Evolutionary conservation across 2,113 vertebrate genomes (phyloP).

Genomic region (Apaloderma vittatum): DNA sequence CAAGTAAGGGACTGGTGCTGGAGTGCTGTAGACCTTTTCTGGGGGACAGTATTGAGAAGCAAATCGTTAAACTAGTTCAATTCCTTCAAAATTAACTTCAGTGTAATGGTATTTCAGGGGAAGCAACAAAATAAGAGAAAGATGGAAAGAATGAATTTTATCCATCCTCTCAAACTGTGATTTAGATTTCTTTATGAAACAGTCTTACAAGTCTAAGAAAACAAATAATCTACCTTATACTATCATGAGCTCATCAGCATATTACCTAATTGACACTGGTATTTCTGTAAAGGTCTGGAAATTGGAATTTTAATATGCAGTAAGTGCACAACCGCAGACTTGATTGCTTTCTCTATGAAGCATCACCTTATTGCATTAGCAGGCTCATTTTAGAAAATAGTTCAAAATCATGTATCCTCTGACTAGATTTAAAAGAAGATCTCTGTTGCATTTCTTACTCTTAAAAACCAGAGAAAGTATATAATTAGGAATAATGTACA

Average conservation of each 20-base stretch:
- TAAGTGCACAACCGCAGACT: neutral
- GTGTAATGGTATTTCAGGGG: neutral
- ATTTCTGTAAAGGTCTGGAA: constrained; percentile 33
- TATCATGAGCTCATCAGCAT: neutral
- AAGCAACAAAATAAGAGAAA: neutral
- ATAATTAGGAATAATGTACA: neutral
- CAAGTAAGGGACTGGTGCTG: neutral
- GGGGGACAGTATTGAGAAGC: neutral
- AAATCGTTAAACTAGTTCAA: neutral
- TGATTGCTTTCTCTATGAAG: constrained; percentile 28
- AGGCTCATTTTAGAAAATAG: neutral
- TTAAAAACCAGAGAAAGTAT: neutral
- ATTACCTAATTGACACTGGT: neutral
- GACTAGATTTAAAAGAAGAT: neutral
- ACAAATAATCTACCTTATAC: neutral
- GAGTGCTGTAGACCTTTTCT: neutral
- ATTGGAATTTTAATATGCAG: neutral
- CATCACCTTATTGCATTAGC: neutral
- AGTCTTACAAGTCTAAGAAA: neutral
- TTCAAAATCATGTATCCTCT: neutral
- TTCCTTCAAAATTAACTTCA: neutral
- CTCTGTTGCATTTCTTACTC: neutral
- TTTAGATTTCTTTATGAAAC: neutral
- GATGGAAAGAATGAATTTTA: neutral
- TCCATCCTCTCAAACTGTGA: neutral